Evolutionary conservation across 2,113 vertebrate species (phyloP).

Genomic region (Speoplatyrhinus poulsoni): DNA sequence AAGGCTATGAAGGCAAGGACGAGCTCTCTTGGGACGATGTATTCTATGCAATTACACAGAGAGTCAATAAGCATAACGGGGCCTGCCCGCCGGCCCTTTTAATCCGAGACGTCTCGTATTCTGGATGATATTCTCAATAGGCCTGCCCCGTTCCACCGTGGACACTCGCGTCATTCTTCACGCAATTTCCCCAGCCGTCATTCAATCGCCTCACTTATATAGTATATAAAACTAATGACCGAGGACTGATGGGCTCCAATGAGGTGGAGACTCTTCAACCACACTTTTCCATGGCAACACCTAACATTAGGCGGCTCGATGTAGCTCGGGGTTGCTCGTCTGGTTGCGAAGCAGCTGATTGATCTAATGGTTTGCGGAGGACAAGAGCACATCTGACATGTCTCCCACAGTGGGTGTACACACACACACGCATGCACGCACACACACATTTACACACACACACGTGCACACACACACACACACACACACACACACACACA

Average conservation of each 20-base stretch:
- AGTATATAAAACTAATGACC: slow-evolving; percentile 37
- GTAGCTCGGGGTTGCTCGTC: slow-evolving; percentile 17
- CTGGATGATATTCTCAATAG: neutral
- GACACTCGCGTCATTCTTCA: neutral
- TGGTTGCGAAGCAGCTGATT: slow-evolving; percentile 50
- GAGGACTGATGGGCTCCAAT: slow-evolving; percentile 32
- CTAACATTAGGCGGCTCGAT: slow-evolving; percentile 58
- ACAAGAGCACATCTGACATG: slow-evolving; percentile 33
- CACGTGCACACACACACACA: neutral
- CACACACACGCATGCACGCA: neutral
- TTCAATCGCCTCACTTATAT: slow-evolving; percentile 39
- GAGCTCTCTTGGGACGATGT: slow-evolving; percentile 24
- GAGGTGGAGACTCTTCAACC: slow-evolving; percentile 59
- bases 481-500: neutral
- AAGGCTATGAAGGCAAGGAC: slow-evolving; percentile 28
- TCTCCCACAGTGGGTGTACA: slow-evolving; percentile 40
- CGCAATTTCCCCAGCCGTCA: slow-evolving; percentile 10
- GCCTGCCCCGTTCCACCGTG: slow-evolving; percentile 6
- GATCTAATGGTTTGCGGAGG: slow-evolving; percentile 42
- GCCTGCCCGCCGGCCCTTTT: slow-evolving; percentile 29
- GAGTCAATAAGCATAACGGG: slow-evolving; percentile 39
- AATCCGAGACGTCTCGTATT: slow-evolving; percentile 25
- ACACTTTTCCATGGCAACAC: slow-evolving; percentile 66
- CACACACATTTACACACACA: neutral
- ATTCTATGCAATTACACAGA: slow-evolving; percentile 46